Conservation (phyloP, 2,113 vertebrate genomes). For the Pygoscelis antarcticus region DNA sequence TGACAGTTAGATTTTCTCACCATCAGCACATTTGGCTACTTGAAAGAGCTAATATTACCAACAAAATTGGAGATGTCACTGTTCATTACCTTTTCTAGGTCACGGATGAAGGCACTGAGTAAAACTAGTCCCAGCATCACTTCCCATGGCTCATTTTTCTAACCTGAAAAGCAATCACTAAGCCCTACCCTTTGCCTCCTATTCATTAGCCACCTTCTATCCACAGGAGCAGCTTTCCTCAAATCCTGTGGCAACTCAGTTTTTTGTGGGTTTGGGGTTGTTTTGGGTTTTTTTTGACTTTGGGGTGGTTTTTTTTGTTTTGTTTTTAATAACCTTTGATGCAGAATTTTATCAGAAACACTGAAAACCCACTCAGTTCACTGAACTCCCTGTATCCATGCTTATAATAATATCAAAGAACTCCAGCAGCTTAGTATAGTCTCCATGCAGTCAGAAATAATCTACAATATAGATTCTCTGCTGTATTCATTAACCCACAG, state of each 20-base stretch:
- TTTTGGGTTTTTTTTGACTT: too few species aligned
- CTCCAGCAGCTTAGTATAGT: neutral
- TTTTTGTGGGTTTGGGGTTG: neutral
- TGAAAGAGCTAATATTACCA: neutral
- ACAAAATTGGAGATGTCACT: neutral
- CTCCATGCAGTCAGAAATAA: neutral
- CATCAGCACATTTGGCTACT: slow-evolving; percentile 19
- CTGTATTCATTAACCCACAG: neutral
- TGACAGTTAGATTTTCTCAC: neutral
- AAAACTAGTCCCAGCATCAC: neutral
- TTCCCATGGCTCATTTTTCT: neutral
- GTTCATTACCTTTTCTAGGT: slow-evolving; percentile 18
- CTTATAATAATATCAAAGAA: neutral
- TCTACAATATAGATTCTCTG: neutral
- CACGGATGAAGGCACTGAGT: neutral
- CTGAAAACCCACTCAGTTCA: neutral
- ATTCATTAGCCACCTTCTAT: neutral
- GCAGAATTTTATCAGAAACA: neutral
- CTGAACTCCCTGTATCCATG: neutral
- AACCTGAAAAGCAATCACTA: neutral
- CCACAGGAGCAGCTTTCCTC: neutral
- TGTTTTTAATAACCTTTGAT: neutral
- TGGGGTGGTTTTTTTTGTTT: too few species aligned
- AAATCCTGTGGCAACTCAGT: neutral
- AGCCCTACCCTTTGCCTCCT: neutral